Percentiles rank a stretch among this genome's conserved stretches.
Conservation (phyloP, 30 jellyfish, hydroid and myxozoan species). For the Turritopsis rubra region DNA sequence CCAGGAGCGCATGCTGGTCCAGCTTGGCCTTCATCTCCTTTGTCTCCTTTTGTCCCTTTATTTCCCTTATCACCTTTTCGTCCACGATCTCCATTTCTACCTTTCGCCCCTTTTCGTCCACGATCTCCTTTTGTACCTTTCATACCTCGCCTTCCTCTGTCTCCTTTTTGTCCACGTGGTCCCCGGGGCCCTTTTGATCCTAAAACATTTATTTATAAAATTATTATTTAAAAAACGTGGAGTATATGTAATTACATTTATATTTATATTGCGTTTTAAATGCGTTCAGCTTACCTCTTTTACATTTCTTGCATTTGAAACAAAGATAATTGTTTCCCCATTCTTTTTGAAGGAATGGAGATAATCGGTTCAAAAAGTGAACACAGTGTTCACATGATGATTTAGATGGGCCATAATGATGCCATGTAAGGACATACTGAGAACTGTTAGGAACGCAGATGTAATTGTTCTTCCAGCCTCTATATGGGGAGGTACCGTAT, state of each 20-base stretch:
- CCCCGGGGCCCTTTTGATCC: neutral
- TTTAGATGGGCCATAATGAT: neutral
- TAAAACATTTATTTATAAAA: neutral
- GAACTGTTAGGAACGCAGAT: slow-evolving; percentile 4
- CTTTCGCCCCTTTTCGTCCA: neutral
- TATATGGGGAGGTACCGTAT: neutral
- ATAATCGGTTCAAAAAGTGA: neutral
- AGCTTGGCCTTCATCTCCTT: neutral
- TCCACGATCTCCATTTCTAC: neutral
- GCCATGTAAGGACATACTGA: neutral
- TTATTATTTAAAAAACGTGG: neutral
- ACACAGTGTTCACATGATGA: slow-evolving; percentile 7
- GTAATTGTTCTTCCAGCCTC: slow-evolving; percentile 18
- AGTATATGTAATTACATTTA: too few relatives aligned
- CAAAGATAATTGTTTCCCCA: slow-evolving; percentile 12
- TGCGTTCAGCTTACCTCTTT: slow-evolving; percentile 4
- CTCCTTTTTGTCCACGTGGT: neutral
- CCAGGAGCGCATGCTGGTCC: neutral
- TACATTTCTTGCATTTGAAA: slow-evolving; percentile 6
- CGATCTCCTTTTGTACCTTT: neutral
- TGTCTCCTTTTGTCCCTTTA: neutral
- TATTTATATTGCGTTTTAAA: too few relatives aligned
- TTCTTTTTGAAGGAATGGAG: neutral
- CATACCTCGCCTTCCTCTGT: neutral
- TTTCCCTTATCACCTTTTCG: neutral